Base-by-base conservation (phyloP, 2,797 vertebrate species). In the Danio jaintianensis region DNA sequence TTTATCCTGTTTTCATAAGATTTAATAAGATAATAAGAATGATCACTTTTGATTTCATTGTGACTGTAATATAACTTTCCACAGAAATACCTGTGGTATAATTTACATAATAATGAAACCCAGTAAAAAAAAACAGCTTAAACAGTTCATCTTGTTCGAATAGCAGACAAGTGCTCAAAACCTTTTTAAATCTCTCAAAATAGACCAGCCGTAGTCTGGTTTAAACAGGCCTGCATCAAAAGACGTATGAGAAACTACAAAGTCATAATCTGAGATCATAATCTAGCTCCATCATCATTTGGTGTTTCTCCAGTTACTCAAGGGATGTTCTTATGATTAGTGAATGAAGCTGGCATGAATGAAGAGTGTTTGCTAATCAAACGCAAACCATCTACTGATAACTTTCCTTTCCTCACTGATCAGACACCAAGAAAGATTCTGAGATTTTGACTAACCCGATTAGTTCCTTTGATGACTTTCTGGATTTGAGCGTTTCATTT, bases 401-500 rank as follows among this genome's bases (percentile, higher is more conserved):
- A 22, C 11, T 66, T 20, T 20, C 0, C 4, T 22, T 45, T 45
- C 42, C 68, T 71, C 42, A 16, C n/a, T 55, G 68, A 71, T 71
- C 18, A 75, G 61, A 81, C 16, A 52, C 22, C 43, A 76, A 36
- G 11, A 40, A 18, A 71, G 73, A 61, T 58, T 72, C 52, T n/a
- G 53, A 55, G 50, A 67, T 67, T 52, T 43, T 58, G 42, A 40
- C 52, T 18, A 78, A 62, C 58, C 36, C 71, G 67, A 80, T 78
- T 63, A 50, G 69, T 82, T 83, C 59, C 68, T 45, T 82, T 61
- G 52, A 71, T 62, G 56, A 29, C 45, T 48, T 64, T 55, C 15
- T 62, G 12, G 47, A 56, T 80, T 55, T 48, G 12, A 81, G 56
- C 29, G 58, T 82, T 80, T 84, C 66, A 68, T 78, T 83, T 78